Evolutionary conservation across 2,888 invertebrate species (phyloP), one percentile per base, ranked within the genome.

Genomic region (Morpho helenor): DNA sequence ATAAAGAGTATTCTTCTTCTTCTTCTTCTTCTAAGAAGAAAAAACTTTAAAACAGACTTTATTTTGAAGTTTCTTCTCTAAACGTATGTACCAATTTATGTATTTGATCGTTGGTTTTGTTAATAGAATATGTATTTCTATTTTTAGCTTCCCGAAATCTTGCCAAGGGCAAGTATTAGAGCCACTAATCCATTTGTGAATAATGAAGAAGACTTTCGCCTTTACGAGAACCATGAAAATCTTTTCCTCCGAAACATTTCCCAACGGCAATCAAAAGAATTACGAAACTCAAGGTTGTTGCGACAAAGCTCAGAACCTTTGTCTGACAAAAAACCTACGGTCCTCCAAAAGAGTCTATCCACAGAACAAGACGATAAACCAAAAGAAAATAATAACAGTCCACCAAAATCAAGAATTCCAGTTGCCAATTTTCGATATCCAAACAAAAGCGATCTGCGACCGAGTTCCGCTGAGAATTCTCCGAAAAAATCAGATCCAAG

Each of bases 401-500:
- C 72, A 1, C 72, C 72, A 2, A 71, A 71, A 53, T 72, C 72
- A 0, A 69, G 91, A 43, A 91, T 91, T 56, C 91, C 91, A 0
- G 84, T 91, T 0, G 87, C 91, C 0, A 91, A 87, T 59, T 91
- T 91, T 66, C 71, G 85, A 7, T 91, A 91, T 59, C 89, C 89
- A 0, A 88, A 90, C 63, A 87, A 87, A 65, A 84, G 79, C 50
- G 89, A 87, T 0, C 49, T 75, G 0, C 67, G 70, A 45, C 64
- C 87, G 4, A 75, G 74, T 0, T 83, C 87, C 0, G 75, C 72
- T 0, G 89, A 90, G 10, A 85, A 71, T 51, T 90, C 90, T 0
- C 91, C 90, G 3, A 68, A 69, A 47, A 68, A 65, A 51, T 59
- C 57, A 9, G 68, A 73, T 1, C 7, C 44, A 22, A 69, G 70